These are phyloP conservation scores for Sarcophaga bullata DNA, from an alignment of 1,140 invertebrate genomes.

Conservation along the genomic window DNA sequence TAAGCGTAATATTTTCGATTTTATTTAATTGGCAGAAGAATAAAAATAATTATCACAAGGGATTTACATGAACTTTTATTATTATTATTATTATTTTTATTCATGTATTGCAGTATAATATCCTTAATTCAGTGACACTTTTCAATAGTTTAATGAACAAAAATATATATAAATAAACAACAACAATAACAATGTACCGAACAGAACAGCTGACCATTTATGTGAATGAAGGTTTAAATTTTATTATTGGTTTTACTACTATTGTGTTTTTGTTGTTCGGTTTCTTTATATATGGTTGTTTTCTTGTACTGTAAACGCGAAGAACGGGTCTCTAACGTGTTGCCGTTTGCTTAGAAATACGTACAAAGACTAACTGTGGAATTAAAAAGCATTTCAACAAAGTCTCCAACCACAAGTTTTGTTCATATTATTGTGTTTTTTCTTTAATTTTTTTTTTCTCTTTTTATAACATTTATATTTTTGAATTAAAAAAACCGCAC, in stretches of 20 bases:
- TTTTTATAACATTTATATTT: neutral
- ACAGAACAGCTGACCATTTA: slow-evolving; percentile 26
- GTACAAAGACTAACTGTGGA: slow-evolving; percentile 33
- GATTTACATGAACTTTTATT: too few relatives aligned
- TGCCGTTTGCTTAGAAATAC: slow-evolving; percentile 28
- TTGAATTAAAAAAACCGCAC: neutral
- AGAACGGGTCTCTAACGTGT: neutral
- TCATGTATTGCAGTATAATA: neutral
- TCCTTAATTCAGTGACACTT: slow-evolving; percentile 2
- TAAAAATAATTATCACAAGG: too few relatives aligned
- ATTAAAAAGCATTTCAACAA: slow-evolving; percentile 15
- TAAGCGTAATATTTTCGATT: too few relatives aligned
- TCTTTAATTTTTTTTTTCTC: too few relatives aligned
- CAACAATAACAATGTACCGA: neutral
- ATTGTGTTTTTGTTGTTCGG: neutral
- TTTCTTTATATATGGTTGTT: neutral
- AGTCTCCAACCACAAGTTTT: slow-evolving; percentile 34
- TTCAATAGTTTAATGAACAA: neutral
- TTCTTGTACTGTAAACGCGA: slow-evolving; percentile 1
- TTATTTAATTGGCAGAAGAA: too few relatives aligned
- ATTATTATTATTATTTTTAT: too few relatives aligned
- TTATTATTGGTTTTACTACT: neutral
- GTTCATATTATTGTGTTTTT: neutral
- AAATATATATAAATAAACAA: too few relatives aligned
- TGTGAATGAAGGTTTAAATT: neutral